Evolutionary conservation across 2,797 vertebrate genomes (phyloP).

Genomic region (Prunella strophiata): DNA sequence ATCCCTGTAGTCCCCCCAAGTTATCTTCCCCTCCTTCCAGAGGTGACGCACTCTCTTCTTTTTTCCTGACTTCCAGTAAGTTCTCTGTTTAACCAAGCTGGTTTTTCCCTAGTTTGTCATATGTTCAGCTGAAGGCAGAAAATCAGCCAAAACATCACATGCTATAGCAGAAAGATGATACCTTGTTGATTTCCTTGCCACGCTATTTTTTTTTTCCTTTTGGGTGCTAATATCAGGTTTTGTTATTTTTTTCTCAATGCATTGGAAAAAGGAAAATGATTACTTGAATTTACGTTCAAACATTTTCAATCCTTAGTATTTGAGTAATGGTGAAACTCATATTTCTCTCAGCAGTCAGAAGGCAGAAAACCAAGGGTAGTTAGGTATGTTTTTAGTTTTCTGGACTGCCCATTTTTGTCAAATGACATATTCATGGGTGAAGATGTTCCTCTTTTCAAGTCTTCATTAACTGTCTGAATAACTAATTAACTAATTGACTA

Average conservation of each 20-base stretch:
- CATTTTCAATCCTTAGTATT: background rate
- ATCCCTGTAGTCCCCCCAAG: background rate
- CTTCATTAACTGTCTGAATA: background rate
- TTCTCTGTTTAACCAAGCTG: background rate
- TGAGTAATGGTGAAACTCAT: constrained; percentile 3
- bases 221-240: background rate
- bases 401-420: constrained; percentile 13
- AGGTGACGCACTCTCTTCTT: background rate
- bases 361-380: background rate
- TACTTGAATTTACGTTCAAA: background rate
- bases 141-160: background rate
- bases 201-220: background rate
- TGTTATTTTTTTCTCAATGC: background rate
- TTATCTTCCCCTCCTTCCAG: background rate
- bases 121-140: background rate
- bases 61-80: background rate
- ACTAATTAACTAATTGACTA: background rate
- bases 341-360: background rate
- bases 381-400: constrained; percentile 39
- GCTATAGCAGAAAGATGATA: background rate
- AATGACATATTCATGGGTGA: background rate
- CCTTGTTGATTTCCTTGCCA: background rate
- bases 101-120: background rate
- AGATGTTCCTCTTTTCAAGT: constrained; percentile 37
- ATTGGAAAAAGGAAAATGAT: background rate